Evolutionary conservation across 2,888 invertebrate genomes (phyloP), one percentile per base, ranked within the genome.

Genomic region (Drosophila subquinaria): DNA sequence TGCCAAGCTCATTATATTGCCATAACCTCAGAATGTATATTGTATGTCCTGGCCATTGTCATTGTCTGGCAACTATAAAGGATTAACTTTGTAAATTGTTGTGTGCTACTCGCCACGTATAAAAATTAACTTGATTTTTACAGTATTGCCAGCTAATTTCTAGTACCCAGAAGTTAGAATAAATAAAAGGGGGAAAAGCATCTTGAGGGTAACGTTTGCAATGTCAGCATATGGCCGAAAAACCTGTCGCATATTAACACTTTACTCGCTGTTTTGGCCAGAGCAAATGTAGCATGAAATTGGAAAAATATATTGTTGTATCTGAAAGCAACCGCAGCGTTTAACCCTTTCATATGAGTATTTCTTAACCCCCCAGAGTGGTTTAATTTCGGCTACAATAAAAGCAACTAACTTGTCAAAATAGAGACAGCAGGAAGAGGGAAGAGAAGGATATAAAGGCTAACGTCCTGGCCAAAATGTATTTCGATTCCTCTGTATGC

Each of bases 1-100:
- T 63, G 70, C 50, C 74, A 69, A 85, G 85, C 91, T 91, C 91
- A 91, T 91, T 91, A 91, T 90, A 88, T 91, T 81, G 90, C 90
- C 87, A 91, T 91, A 91, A 90, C 88, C 79, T 81, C 15, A 35
- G 56, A 23, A 71, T 72, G 72, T 73, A 20, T 62, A 20, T 62
- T 15, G 10, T 35, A n/a, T 59, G 17, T 69, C 20, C 61, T 53
- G 55, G 33, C 73, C 47, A 69, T 73, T 80, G 71, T 73, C 79
- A 73, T 69, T 76, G 71, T 75, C 64, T 70, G 53, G 67, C 55
- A 55, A 62, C 82, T 57, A 78, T 79, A 78, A 81, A 79, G 88
- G 88, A 88, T 89, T 89, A 89, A 80, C 75, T 84, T 81, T 69
- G 66, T 57, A 59, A 74, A 72, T 79, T 72, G 71, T 65, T 70